Base-by-base conservation (phyloP, 1,140 invertebrate genomes). In the Drosophila albomicans region DNA sequence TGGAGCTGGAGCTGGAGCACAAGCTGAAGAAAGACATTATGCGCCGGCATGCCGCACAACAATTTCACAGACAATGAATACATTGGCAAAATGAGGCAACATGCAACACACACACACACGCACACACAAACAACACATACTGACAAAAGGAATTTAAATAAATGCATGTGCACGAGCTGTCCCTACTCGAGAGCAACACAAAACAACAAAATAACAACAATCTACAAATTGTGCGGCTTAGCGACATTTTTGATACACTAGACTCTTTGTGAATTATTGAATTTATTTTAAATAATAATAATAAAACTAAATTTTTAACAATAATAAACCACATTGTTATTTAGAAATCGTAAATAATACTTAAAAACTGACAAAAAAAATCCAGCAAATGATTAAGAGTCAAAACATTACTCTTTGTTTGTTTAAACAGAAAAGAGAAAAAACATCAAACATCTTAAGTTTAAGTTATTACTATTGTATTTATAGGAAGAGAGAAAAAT, bases 21-120 rank as follows among this genome's bases (percentile, higher is more conserved):
- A 51, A 74, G 64, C 51, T 63, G 81, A 73, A 85, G 85, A 85
- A 88, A 89, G 85, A 89, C 85, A 88, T 88, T 88, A 88, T 89
- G 85, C 85, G 78, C 72, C 67, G 78, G 70, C 85, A 89, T 78
- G 64, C 79, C 84, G 82, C 84, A 87, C 85, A 89, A 85, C 85
- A 89, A 88, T 88, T 88, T 88, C 85, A 88, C 85, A 88, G 78
- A 88, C 85, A 88, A 88, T 88, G 85, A 89, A 89, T 85, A 85
- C 81, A 84, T 88, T 88, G 84, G 78, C 77, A 64, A 87, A 87
- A 87, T 87, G 80, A 88, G 77, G 20, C 28, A 41, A 52, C 58
- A 62, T 25, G 2, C 49, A 5, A n/a, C 35, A 54, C 61, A 51
- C 58, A 69, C 59, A 56, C 65, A 65, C 67, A 63, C 59, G 52